Evolutionary conservation across 2,888 invertebrate genomes (phyloP), one percentile per base, ranked within the genome.

Genomic region (Amphipyra tragopoginis): DNA sequence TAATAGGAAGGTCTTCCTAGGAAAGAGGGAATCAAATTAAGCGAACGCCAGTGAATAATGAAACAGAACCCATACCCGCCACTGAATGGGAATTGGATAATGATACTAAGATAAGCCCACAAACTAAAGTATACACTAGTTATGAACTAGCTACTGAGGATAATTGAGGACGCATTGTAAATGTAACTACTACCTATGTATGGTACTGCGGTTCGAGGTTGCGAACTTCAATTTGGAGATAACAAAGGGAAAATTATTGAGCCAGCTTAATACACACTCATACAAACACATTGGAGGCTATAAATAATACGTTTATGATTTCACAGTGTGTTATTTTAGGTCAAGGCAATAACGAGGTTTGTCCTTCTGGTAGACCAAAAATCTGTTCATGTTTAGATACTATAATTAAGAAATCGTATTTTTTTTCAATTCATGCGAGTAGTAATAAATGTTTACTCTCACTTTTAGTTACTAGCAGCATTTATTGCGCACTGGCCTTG

Each of bases 221-320:
- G 65, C 45, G 44, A 65, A 65, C 68, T 72, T 76, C 79, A 82
- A 79, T 81, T 75, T 72, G 53, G 64, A 74, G 75, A 74, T 80
- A 77, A 80, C 77, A 81, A 77, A 76, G 55, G 69, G 77, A 64
- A 72, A 73, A 78, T 79, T 59, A 78, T 76, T 64, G 72, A 65
- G 72, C 52, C 54, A 34, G 72, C 54, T 70, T 66, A 59, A 65
- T 56, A 58, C 57, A 45, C 53, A 57, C 47, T 56, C 65, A 15
- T 52, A 72, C 54, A 57, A 56, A 70, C 51, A 50, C 61, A 67
- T 61, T 61, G 56, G 42, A 50, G 65, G 55, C 53, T 38, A 58
- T 75, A 65, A 65, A 67, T 76, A 58, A 63, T 60, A 48, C 44
- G 55, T 62, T 62, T 48, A 60, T 65, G 39, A 21, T 21, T 1